phyloP scores from a whole-genome alignment of 2,113 vertebrate species.

The Nesoenas mayeri region DNA sequence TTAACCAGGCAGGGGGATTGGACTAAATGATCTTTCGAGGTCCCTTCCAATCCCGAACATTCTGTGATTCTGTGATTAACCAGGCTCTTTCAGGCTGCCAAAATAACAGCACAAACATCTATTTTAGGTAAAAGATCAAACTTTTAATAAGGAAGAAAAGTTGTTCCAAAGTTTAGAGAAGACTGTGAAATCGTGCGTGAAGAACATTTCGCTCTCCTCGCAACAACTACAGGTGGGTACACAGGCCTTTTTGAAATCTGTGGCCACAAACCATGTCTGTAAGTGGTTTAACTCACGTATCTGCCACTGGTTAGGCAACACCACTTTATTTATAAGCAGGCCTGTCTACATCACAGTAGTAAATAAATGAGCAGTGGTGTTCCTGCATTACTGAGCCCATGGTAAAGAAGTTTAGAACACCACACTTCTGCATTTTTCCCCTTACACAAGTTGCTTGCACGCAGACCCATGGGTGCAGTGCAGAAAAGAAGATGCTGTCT shows the following conservation, averaged over 20 bases:
- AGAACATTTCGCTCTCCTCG: slow-evolving; percentile 83
- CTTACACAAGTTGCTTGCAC: background rate
- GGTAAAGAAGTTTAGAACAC: background rate
- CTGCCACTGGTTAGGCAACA: background rate
- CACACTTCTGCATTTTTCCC: background rate
- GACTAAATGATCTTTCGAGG: too few relatives aligned
- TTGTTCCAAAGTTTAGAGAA: slow-evolving; percentile 92
- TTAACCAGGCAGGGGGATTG: background rate
- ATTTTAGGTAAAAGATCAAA: slow-evolving; percentile 90
- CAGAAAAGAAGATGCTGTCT: background rate
- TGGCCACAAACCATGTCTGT: background rate
- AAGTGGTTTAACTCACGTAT: background rate
- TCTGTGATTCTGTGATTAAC: background rate
- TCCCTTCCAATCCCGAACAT: too few relatives aligned
- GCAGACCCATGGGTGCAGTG: background rate
- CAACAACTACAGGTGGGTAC: slow-evolving; percentile 84
- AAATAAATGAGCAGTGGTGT: background rate
- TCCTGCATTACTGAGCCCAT: background rate
- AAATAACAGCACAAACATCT: background rate
- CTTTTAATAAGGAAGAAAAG: slow-evolving; percentile 92
- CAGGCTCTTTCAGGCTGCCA: background rate
- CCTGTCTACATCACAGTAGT: background rate
- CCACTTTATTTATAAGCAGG: background rate
- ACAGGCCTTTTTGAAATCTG: background rate
- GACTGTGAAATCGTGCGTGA: slow-evolving; percentile 84